Evolutionary conservation across 2,113 vertebrate species (phyloP), one percentile per base, ranked within the genome.

Genomic region (cat (Felis catus)): DNA sequence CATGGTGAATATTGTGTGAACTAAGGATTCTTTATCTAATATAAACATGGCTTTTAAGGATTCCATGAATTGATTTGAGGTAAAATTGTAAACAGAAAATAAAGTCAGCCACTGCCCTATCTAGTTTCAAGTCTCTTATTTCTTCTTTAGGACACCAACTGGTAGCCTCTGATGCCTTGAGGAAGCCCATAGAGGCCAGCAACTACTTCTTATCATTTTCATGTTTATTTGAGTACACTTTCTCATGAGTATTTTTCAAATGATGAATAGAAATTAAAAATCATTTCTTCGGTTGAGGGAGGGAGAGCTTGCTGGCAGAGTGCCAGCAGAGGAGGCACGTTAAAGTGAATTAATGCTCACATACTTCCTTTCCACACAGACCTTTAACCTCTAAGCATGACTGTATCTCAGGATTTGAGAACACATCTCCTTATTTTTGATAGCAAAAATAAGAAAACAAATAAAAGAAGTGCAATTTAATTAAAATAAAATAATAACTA

Each of bases 11-110:
- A 66, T 58, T 93, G 1, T 66, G 23, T 79, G 45, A 94, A 84
- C 4, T 29, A 79, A 89, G 12, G 1, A n/a, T 76, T 93, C 27
- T 89, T 92, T 76, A 51, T 78, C 45, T 78, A 48, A 48, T 31
- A 29, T 79, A 80, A 84, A 93, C 45, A 78, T 78, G 90, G 6
- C 4, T 90, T 93, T 93, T 73, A 94, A 84, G 31, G 83, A 78
- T 36, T 9, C 36, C 4, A 58, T 45, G 15, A 73, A 39, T 53
- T 58, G 0, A 83, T 71, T 73, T 27, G 79, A 91, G 58, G 65
- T 63, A 65, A 90, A 81, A 88, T 48, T 96, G 6, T 55, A 41
- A 78, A 71, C 71, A 66, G 1, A 74, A 78, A 70, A 63, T 74
- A 48, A 86, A 91, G 68, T 41, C 63, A 83, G 53, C 51, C 7